Base-by-base conservation (phyloP, 1,140 invertebrate genomes). In the Chironomus tepperi region DNA sequence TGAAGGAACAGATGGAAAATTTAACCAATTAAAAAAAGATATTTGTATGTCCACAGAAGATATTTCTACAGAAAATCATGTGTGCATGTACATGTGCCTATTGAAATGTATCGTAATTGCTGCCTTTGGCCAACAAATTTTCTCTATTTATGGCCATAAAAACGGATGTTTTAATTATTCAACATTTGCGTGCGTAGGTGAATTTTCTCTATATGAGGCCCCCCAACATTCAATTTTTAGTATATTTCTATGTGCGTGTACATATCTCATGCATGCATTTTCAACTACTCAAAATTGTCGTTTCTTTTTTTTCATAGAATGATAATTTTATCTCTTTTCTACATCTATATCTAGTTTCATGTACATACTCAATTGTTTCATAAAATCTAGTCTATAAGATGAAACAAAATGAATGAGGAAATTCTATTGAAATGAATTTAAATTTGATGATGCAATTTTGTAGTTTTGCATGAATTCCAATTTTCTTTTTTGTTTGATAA, bases 121-220 rank as follows among this genome's bases (percentile, higher is more conserved):
- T 57, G 47, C 47, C 47, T 12, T 57, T 57, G 47, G 47, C 47
- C n/a, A 57, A 57, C 47, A 57, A 57, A 57, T 57, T n/a, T 57
- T 57, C 9, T 57, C 12, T n/a, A 57, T 15, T 57, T n/a, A 57
- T 57, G 47, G 47, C 47, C 12, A 57, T 57, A 57, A 57, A 21
- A 70, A 70, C 65, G 65, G 65, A 70, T 70, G 19, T 70, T 70
- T 70, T 70, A 70, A 70, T 70, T 70, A 70, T 70, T 70, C 65
- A 70, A 70, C 47, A 57, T 57, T 57, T 57, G 47, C 47, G 47
- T 57, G 47, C 47, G 47, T 57, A 57, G 47, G 47, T 57, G n/a
- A 57, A 57, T n/a, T 57, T 15, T 57, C 24, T 57, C 47, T 57
- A 57, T 15, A 47, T 9, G 12, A 15, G 12, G 47, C 24, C 24